phyloP scores from a whole-genome alignment of 2,797 vertebrate species.

The Sebastes trivittatus region DNA sequence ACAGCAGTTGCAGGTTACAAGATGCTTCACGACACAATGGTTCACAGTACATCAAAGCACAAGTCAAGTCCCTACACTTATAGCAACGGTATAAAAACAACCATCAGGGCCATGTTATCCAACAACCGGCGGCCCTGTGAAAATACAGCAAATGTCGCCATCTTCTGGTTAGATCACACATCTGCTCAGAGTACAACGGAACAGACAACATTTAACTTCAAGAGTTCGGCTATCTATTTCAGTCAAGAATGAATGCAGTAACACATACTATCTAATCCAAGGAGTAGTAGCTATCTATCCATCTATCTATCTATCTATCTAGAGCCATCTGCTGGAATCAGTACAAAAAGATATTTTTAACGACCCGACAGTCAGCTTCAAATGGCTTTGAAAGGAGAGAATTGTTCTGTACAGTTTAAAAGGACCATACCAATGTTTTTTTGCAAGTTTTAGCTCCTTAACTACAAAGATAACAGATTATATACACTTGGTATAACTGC shows the following conservation, averaged over 20 bases:
- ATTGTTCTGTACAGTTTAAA: conserved; percentile 56
- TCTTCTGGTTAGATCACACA: conserved; percentile 55
- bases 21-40: conserved; percentile 76
- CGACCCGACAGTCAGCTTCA: conserved; percentile 32
- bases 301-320: conserved; percentile 24
- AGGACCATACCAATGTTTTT: conserved; percentile 53
- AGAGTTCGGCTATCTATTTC: conserved; percentile 53
- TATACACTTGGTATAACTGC: neutral
- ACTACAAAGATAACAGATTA: neutral
- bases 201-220: conserved; percentile 53
- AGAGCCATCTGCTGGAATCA: conserved; percentile 44
- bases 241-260: conserved; percentile 53
- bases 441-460: conserved; percentile 23
- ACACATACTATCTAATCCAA: conserved; percentile 62
- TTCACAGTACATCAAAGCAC: conserved; percentile 67
- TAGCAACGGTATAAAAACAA: conserved; percentile 66
- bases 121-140: neutral
- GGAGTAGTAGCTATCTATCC: conserved; percentile 42
- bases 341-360: conserved; percentile 58
- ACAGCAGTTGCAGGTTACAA: conserved; percentile 55
- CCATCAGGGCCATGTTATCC: conserved; percentile 17
- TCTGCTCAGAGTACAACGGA: conserved; percentile 52
- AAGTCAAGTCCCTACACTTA: conserved; percentile 48
- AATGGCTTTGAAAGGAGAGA: conserved; percentile 69
- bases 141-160: conserved; percentile 62